Evolutionary conservation across 2,888 invertebrate species (phyloP), one percentile per base, ranked within the genome.

Genomic region (Augiades crinisus): DNA sequence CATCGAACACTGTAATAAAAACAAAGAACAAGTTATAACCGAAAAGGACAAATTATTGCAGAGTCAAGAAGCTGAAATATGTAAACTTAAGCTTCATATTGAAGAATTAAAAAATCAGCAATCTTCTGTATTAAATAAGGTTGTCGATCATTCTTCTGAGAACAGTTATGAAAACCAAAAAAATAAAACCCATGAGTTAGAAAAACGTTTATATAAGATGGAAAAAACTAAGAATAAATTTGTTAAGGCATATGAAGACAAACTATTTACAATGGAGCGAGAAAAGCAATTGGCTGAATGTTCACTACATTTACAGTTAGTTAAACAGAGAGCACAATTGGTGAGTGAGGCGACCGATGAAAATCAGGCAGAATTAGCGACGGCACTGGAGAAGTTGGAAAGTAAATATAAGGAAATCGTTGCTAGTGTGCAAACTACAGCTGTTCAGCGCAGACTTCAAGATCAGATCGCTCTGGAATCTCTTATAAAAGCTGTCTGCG

Each of bases 381-480:
- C 65, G 22, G 73, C 80, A 6, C 55, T 88, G 4, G 78, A 79
- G 13, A 88, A 85, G 65, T 65, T 89, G 16, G 88, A 89, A 64
- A 63, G 56, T 14, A 87, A 82, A 63, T 89, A 87, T 58, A 87
- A 85, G 62, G 81, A 84, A 12, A 83, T 88, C 6, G 80, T 89
- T 12, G 82, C 81, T 1, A 84, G 77, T 49, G 75, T 88, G 49
- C 88, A 89, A 68, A 74, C 83, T 1, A 84, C 85, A 0, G 83
- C 88, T 2, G 80, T 87, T 56, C 85, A 89, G 59, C 64, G 85
- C 40, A 72, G 83, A 50, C 70, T 83, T 52, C 85, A 86, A 44
- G 88, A 89, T 57, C 87, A 88, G 64, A 70, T 73, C 27, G 72
- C 81, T 1, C 63, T 89, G 8, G 84, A 85, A 60, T 69, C 81